phyloP scores from a whole-genome alignment of 2,797 vertebrate genomes.

The Adrianichthys oophorus region DNA sequence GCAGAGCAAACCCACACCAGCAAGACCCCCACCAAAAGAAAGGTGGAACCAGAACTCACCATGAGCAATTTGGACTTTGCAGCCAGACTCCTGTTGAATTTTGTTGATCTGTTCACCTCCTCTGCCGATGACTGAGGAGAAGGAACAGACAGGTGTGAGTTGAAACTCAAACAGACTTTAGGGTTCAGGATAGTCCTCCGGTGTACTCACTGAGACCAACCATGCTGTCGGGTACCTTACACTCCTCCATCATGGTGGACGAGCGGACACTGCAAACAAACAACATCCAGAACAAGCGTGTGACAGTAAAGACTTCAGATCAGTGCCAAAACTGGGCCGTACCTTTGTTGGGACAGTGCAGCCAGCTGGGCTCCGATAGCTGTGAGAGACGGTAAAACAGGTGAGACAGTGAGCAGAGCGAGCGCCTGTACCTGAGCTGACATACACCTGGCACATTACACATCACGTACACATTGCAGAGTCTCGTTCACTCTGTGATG shows the following conservation, averaged over 20 bases:
- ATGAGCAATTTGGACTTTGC: conserved; percentile 95
- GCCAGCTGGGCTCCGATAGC: conserved; percentile 89
- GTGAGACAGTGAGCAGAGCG: conserved; percentile 12
- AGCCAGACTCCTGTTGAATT: conserved; percentile 94
- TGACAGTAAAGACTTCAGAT: conserved; percentile 3
- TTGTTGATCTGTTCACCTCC: conserved; percentile 96
- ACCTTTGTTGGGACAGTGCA: conserved; percentile 91
- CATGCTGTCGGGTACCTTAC: conserved; percentile 91
- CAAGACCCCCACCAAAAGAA: too few relatives aligned
- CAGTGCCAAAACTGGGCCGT: conserved; percentile 10
- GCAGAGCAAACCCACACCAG: background rate
- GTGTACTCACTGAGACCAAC: conserved; percentile 91
- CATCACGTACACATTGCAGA: conserved; percentile 73
- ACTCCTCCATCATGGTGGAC: conserved; percentile 87
- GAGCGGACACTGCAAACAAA: conserved; percentile 59
- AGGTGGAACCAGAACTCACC: conserved; percentile 67
- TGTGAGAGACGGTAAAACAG: conserved; percentile 51
- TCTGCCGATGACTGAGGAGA: conserved; percentile 86
- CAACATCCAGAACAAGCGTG: background rate
- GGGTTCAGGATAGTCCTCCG: background rate
- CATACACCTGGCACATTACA: background rate
- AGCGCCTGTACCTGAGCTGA: conserved; percentile 8
- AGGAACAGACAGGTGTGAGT: conserved; percentile 6
- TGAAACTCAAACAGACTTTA: background rate
- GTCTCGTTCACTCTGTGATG: conserved; percentile 85